phyloP scores from a whole-genome alignment of 2,113 vertebrate species.

The Catagonus wagneri region DNA sequence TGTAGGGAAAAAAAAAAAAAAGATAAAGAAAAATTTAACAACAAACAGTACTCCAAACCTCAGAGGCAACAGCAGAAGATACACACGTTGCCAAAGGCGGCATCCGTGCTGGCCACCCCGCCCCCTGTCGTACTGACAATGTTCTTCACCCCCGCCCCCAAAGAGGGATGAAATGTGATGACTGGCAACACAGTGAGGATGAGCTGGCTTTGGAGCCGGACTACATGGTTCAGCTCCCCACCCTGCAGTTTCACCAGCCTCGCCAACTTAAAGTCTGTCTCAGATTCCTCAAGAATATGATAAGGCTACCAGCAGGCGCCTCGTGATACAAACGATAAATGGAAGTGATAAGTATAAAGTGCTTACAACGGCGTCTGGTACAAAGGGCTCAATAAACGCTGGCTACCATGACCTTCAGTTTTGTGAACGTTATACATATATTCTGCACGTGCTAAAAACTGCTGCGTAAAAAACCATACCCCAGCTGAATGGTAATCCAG shows the following conservation, averaged over 20 bases:
- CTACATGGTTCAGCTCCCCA: neutral
- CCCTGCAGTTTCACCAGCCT: neutral
- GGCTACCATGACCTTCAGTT: neutral
- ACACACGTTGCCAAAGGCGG: no score
- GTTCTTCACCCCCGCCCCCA: neutral
- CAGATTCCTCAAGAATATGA: conserved; percentile 38
- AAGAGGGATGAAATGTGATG: no score
- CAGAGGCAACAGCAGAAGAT: neutral
- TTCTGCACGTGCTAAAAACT: neutral
- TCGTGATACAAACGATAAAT: neutral
- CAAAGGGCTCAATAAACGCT: neutral
- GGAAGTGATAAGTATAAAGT: neutral
- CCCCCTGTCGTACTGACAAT: neutral
- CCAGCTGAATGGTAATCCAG: no score
- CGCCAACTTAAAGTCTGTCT: neutral
- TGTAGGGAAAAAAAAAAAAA: neutral
- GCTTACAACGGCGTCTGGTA: neutral
- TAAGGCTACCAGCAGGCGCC: neutral
- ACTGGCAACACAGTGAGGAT: rapidly evolving
- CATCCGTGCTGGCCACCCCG: rapidly evolving
- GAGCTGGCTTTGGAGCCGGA: neutral
- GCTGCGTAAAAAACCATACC: no score
- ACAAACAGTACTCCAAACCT: neutral
- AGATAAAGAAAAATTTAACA: neutral
- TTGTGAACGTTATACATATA: neutral